Percentiles rank a stretch among this genome's conserved stretches.
phyloP scores from a whole-genome alignment of 2,113 vertebrate genomes.

The Carettochelys insculpta region DNA sequence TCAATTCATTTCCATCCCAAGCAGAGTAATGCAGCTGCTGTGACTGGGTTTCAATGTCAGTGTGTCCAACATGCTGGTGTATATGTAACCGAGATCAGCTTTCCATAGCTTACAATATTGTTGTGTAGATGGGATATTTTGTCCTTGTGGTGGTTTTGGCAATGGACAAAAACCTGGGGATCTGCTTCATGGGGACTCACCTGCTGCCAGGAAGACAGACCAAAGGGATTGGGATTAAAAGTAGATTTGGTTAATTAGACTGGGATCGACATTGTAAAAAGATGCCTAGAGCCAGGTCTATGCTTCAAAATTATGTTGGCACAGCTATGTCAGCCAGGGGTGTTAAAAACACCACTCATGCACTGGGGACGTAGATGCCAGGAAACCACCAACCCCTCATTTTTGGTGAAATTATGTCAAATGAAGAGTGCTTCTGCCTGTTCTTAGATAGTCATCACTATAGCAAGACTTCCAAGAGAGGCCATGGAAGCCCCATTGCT shows the following conservation, averaged over 20 bases:
- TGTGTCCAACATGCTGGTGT: neutral
- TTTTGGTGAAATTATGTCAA: neutral
- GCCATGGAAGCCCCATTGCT: neutral
- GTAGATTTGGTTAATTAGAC: neutral
- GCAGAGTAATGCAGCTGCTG: neutral
- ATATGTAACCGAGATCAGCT: neutral
- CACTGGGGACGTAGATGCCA: neutral
- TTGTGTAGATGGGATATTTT: neutral
- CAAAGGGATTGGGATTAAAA: neutral
- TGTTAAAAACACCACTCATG: neutral
- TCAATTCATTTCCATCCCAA: neutral
- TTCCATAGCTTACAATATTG: neutral
- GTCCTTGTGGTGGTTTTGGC: neutral
- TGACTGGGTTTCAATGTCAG: neutral
- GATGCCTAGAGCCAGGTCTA: neutral
- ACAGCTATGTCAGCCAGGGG: neutral
- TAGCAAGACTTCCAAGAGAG: neutral
- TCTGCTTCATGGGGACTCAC: neutral
- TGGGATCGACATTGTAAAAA: neutral
- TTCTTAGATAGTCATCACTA: neutral
- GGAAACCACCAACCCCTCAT: neutral
- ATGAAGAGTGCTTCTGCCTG: neutral
- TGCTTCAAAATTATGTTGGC: neutral
- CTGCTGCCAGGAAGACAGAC: neutral
- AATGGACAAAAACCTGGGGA: too few species aligned